Percentiles rank a stretch among this genome's conserved stretches.
Evolutionary conservation across 1,140 invertebrate genomes (phyloP).

Genomic region (Drosophila lini): DNA sequence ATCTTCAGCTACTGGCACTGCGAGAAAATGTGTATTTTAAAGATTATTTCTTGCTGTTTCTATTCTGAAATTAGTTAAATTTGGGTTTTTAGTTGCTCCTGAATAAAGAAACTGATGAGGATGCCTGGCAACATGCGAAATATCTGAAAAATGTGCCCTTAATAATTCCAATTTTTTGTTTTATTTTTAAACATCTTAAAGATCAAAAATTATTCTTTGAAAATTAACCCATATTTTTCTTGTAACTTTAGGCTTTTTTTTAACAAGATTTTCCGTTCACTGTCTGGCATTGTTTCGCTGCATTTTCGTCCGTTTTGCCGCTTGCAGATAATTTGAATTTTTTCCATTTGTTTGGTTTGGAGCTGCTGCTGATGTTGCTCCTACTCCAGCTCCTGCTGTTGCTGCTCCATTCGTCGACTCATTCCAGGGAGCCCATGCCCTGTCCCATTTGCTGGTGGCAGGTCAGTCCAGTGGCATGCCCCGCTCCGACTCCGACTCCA

Average conservation of each 20-base stretch:
- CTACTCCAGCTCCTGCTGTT: neutral
- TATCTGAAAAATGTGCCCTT: neutral
- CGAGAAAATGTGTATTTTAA: neutral
- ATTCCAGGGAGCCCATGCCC: conserved; percentile 8
- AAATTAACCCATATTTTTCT: neutral
- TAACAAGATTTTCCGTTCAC: neutral
- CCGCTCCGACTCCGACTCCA: conserved; percentile 7
- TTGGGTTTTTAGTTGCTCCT: neutral
- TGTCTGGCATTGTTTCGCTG: conserved; percentile 24
- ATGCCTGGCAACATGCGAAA: neutral
- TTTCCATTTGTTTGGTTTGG: conserved; percentile 77
- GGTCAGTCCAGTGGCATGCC: conserved; percentile 70
- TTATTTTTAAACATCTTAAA: too few species aligned
- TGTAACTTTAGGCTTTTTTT: neutral
- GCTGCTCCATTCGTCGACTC: neutral
- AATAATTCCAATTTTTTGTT: too few species aligned
- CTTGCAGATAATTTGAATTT: conserved; percentile 79
- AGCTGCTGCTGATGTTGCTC: conserved; percentile 27
- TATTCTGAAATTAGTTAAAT: neutral
- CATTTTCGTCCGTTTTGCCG: conserved; percentile 49
- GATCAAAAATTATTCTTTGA: neutral
- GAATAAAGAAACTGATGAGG: neutral
- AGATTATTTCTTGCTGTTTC: neutral
- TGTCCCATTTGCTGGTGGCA: conserved; percentile 33
- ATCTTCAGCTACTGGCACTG: conserved; percentile 21